Base-by-base conservation (phyloP, 2,113 vertebrate genomes). In the Oreamnos americanus region DNA sequence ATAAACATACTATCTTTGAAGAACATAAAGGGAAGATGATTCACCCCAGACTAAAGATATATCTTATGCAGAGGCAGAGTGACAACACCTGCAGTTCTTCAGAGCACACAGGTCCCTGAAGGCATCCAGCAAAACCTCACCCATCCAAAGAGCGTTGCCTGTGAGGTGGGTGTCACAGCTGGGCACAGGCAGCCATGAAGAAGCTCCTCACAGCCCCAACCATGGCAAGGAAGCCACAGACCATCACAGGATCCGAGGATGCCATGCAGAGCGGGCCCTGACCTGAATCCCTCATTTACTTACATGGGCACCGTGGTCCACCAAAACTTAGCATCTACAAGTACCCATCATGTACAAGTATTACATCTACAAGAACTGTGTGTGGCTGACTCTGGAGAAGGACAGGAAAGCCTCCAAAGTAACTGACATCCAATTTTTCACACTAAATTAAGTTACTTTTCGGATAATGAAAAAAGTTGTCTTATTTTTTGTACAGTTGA, bases 1-100 rank as follows among this genome's bases (percentile, higher is more conserved):
- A 62, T 91, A 94, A 96, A 91, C 62, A 97, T 58, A 86, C 53
- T 6, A 84, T 30, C 62, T 90, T 62, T 96, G 39, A 89, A 90
- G 62, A 97, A 87, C 1, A 23, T 47, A 12, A 74, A 90, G 36
- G 53, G 55, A 76, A 94, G 83, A 88, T 28, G 58, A 93, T 94
- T 94, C 60, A 58, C 83, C 28, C 15, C 39, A 94, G 28, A 64
- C 43, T 30, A 43, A 91, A 17, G 49, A 43, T 43, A 2, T 9
- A 76, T 28, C 17, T 62, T 36, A 51, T 5, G 11, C 36, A 33
- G 78, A 26, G 25, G 57, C 36, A 67, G 25, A 19, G 15, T 76
- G 21, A 8, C 3, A 14, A 15, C 2, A 19, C 8, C 9, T 14
- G 2, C 11, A 14, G 0, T 60, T 91, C 26, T 55, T 53, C 62